These are phyloP conservation scores for Pardosa pseudoannulata DNA, from an alignment of 2,888 invertebrate genomes.

Conservation along the genomic window DNA sequence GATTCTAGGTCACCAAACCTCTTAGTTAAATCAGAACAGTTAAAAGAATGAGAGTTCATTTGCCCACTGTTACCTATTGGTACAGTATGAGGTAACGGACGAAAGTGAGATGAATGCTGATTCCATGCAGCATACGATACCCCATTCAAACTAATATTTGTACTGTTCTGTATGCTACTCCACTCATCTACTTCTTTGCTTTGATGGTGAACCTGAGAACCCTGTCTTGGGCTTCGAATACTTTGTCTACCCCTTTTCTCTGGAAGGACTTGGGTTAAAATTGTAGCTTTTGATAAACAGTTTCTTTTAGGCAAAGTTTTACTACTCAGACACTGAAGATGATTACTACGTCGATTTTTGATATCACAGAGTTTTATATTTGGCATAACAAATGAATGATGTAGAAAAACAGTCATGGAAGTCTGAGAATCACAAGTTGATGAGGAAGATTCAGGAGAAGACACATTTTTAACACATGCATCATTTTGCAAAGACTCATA, in stretches of 20 bases:
- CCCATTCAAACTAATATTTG: too few species aligned
- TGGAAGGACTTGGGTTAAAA: neutral
- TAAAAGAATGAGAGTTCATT: neutral
- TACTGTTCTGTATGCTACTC: neutral
- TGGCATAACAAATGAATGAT: conserved; percentile 9
- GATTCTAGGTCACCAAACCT: neutral
- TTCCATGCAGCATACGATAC: too few species aligned
- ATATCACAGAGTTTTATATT: conserved; percentile 21
- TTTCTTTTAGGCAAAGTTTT: neutral
- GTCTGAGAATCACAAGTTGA: neutral
- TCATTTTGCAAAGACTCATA: neutral
- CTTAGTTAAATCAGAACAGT: too few species aligned
- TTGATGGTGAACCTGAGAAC: neutral
- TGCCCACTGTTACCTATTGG: neutral
- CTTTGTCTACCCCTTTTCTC: too few species aligned
- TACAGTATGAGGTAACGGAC: too few species aligned
- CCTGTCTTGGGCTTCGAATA: neutral
- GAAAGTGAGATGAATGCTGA: too few species aligned
- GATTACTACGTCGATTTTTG: neutral
- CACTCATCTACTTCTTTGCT: neutral
- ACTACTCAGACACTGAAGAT: neutral
- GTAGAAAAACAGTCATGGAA: neutral
- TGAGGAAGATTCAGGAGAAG: neutral
- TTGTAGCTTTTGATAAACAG: neutral
- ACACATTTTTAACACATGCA: neutral